Evolutionary conservation across 2,888 invertebrate species (phyloP).

Genomic region (Polymixis flavicincta): DNA sequence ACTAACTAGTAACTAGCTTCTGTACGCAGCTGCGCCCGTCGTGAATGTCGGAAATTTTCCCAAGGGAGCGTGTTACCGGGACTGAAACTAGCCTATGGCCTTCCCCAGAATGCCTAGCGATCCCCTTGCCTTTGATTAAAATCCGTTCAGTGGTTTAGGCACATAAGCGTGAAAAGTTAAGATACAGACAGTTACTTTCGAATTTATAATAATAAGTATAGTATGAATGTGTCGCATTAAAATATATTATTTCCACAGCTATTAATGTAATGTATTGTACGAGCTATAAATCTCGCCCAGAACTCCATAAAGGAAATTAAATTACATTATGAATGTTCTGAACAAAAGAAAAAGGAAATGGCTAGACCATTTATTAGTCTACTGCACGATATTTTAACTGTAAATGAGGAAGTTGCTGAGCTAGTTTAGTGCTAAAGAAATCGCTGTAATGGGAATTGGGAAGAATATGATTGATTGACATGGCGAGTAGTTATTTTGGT

Average conservation of each 20-base stretch:
- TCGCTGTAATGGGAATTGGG: not conserved
- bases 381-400: not conserved
- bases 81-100: too few species aligned
- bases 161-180: too few species aligned
- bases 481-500: too few species aligned
- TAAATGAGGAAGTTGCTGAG: not conserved
- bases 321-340: constrained; percentile 36
- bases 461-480: not conserved
- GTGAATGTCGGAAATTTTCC: too few species aligned
- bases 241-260: constrained; percentile 11
- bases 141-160: too few species aligned
- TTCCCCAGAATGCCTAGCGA: too few species aligned
- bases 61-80: too few species aligned
- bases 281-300: constrained; percentile 32
- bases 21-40: too few species aligned
- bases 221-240: not conserved
- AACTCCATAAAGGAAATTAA: constrained; percentile 39
- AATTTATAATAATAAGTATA: too few species aligned
- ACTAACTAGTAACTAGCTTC: too few species aligned
- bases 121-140: too few species aligned
- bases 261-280: constrained; percentile 37
- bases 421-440: not conserved
- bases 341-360: constrained; percentile 39
- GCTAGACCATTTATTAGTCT: constrained; percentile 1
- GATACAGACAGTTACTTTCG: too few species aligned